phyloP scores from a whole-genome alignment of 2,113 vertebrate species.

The Oryzias woworae region DNA sequence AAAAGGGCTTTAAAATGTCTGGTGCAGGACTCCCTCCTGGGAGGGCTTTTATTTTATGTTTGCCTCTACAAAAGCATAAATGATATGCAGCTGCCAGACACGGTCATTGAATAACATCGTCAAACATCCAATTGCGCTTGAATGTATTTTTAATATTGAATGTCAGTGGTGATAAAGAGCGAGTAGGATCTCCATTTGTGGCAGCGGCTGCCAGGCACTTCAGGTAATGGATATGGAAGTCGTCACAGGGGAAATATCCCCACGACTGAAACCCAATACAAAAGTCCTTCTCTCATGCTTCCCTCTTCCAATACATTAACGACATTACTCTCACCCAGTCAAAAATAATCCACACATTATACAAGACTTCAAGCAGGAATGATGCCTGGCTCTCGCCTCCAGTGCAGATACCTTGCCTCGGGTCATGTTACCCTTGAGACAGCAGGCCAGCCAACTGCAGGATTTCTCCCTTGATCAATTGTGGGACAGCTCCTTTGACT shows the following conservation, averaged over 20 bases:
- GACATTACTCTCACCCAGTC: conserved; percentile 30
- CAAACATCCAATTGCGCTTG: conserved; percentile 58
- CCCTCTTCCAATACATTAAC: conserved; percentile 32
- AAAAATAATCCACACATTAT: conserved; percentile 33
- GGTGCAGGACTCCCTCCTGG: conserved; percentile 3
- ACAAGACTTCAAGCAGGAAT: conserved; percentile 16
- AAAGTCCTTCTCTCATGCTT: conserved; percentile 7
- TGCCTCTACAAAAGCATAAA: conserved; percentile 28
- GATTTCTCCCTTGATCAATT: conserved; percentile 64
- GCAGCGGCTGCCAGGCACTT: conserved; percentile 43
- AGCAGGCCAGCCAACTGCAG: conserved; percentile 55
- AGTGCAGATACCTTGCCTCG: conserved; percentile 31
- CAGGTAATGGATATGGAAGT: conserved; percentile 59
- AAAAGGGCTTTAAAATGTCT: background rate
- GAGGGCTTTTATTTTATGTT: conserved; percentile 20
- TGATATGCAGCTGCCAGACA: conserved; percentile 44
- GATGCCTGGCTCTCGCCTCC: background rate
- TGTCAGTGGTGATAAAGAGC: conserved; percentile 63
- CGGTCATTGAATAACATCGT: conserved; percentile 53
- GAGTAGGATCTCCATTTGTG: conserved; percentile 51
- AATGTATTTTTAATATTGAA: conserved; percentile 68
- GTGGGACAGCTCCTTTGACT: conserved; percentile 53
- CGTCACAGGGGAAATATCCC: conserved; percentile 61
- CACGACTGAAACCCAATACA: conserved; percentile 34
- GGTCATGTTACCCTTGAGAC: conserved; percentile 43